phyloP scores from a whole-genome alignment of 2,888 invertebrate species.

The Quadriops clusia region DNA sequence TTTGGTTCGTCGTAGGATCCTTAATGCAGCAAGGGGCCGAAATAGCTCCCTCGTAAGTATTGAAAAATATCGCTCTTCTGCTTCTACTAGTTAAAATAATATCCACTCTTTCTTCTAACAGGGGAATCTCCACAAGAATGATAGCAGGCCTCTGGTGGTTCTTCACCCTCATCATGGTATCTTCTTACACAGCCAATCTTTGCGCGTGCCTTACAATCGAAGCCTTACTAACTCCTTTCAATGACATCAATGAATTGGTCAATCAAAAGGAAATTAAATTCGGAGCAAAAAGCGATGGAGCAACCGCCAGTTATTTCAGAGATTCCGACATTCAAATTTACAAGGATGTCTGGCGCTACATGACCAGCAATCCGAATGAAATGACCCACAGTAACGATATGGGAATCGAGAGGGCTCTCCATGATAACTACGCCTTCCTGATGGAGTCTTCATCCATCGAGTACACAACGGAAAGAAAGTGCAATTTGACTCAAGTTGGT shows the following conservation, averaged over 20 bases:
- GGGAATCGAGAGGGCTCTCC: slow-evolving; percentile 45
- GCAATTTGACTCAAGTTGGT: slow-evolving; percentile 62
- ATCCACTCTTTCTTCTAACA: slow-evolving; percentile 29
- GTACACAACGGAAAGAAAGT: slow-evolving; percentile 66
- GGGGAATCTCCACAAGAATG: slow-evolving; percentile 78
- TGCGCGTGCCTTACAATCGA: slow-evolving; percentile 85
- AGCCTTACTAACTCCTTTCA: slow-evolving; percentile 55
- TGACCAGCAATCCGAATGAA: slow-evolving; percentile 51
- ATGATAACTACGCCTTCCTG: slow-evolving; percentile 61
- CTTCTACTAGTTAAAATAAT: not conserved
- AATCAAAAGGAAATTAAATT: slow-evolving; percentile 72
- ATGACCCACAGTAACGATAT: slow-evolving; percentile 49
- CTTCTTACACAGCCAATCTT: slow-evolving; percentile 82
- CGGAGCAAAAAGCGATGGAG: slow-evolving; percentile 75
- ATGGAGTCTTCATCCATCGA: slow-evolving; percentile 88
- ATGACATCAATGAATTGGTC: slow-evolving; percentile 74
- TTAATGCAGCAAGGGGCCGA: slow-evolving; percentile 81
- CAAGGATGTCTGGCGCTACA: slow-evolving; percentile 68
- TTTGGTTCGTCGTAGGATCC: slow-evolving; percentile 82
- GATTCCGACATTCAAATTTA: slow-evolving; percentile 68
- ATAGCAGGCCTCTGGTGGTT: slow-evolving; percentile 85
- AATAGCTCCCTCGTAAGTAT: slow-evolving; percentile 67
- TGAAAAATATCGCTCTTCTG: slow-evolving; percentile 1
- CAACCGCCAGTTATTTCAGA: slow-evolving; percentile 81
- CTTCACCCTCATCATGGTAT: slow-evolving; percentile 75